Evolutionary conservation across 2,797 vertebrate species (phyloP), one percentile per base, ranked within the genome.

Genomic region (Microctenopoma stevenorrisi): DNA sequence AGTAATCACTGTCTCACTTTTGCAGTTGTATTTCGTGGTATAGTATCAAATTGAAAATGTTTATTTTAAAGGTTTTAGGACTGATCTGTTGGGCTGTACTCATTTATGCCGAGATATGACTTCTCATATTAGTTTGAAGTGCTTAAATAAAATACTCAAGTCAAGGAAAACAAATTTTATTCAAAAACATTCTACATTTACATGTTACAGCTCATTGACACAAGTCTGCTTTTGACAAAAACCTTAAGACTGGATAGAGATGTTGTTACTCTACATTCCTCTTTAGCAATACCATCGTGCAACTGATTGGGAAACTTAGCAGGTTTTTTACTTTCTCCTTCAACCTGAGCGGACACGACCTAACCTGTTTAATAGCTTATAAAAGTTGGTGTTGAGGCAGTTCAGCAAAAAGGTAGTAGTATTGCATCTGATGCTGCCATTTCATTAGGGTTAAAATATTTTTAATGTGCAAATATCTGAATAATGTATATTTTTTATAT

Each of bases 151-250:
- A 66, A 33, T 64, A 79, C 58, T 68, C 56, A 16, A n/a, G 25
- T 79, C 12, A 16, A 50, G 52, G n/a, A 67, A n/a, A n/a, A 43
- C 7, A 72, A 72, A 84, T 3, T 1, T 46, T 60, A 86, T 91
- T 10, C 63, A 78, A 44, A 78, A 9, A 42, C 16, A 61, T 26
- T n/a, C 42, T 33, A 75, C 54, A 76, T 25, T 76, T 71, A 67
- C 51, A 87, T 26, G 10, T 54, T 37, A 64, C 14, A 53, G 38
- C 40, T 69, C 22, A 76, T 13, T 13, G 33, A 72, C 18, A 28
- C 61, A 35, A 13, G 14, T 9, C 57, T 33, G 13, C 10, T 53
- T 58, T 68, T 26, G 5, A 22, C 33, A 37, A 69, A 47, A 35
- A 26, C 12, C 3, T 58, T 48, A 37, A 35, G 38, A 49, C 14